Percentiles rank a stretch among this genome's conserved stretches.
phyloP scores from a whole-genome alignment of 2,113 vertebrate species.

The Phaetusa simplex region DNA sequence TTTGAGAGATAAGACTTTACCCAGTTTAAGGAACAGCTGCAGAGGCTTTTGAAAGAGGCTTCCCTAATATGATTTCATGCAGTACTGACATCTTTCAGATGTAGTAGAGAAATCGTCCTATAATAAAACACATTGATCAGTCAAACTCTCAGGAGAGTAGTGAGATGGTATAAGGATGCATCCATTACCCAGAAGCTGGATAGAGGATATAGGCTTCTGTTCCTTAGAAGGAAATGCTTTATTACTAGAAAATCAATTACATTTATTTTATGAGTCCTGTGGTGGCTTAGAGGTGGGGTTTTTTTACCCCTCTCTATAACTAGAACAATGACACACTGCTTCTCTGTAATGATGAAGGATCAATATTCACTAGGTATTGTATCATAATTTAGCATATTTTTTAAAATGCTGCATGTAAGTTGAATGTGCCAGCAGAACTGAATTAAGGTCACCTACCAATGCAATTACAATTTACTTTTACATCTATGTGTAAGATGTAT shows the following conservation, averaged over 20 bases:
- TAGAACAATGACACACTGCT: neutral
- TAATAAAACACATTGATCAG: neutral
- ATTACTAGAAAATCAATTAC: neutral
- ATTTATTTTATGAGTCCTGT: neutral
- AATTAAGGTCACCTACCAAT: neutral
- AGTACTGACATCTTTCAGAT: neutral
- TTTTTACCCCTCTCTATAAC: neutral
- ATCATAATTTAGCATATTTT: neutral
- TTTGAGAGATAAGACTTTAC: neutral
- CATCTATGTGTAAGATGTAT: neutral
- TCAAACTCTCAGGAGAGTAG: neutral
- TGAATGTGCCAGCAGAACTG: neutral
- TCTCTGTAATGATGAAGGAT: neutral
- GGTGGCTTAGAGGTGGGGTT: neutral
- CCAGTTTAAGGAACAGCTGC: neutral
- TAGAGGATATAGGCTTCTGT: neutral
- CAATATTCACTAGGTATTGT: neutral
- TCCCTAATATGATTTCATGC: neutral
- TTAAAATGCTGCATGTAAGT: neutral
- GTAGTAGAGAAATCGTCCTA: neutral
- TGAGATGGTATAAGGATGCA: neutral
- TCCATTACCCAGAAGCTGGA: neutral
- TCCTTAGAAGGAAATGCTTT: neutral
- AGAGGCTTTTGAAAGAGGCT: neutral
- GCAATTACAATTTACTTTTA: neutral